Evolutionary conservation across 2,113 vertebrate species (phyloP), one percentile per base, ranked within the genome.

Genomic region (Scortum barcoo): DNA sequence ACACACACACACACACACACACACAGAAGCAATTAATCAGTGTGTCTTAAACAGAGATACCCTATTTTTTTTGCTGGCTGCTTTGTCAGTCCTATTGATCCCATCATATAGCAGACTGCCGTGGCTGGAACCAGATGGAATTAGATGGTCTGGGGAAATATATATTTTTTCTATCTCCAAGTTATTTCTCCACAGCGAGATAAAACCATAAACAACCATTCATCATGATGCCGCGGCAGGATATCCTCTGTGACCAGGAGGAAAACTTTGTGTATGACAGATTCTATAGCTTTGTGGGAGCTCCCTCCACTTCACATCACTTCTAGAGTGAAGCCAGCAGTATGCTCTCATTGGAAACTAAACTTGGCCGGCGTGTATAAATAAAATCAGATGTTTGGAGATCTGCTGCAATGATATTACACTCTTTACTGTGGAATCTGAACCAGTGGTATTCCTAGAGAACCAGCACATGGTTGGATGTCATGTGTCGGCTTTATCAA

Each of bases 171-270:
- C 5, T 56, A 10, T 40, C 61, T 60, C 69, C 26, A 81, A 88
- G 58, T 89, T 84, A 83, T 88, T 90, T 88, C 65, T 89, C 73
- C 66, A 83, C 80, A 54, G 81, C 53, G 28, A 88, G 88, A 90
- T 90, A 86, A 91, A 90, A 87, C 75, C 56, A 79, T 46, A 90
- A 89, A 86, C 84, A 92, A 26, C 72, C 82, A 92, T 93, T 92
- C 86, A 92, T 92, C 91, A 91, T 50, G 58, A 72, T 76, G 78
- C 67, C 5, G 8, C 48, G 36, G 84, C 87, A 87, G 84, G 62
- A 80, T 71, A 81, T 89, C 76, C 77, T 88, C 78, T 81, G 88
- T 89, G 89, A 88, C 81, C 51, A 62, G 42, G 56, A 83, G 75
- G 62, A 66, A 76, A 86, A 76, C 70, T 82, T 65, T 80, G 56